phyloP scores from a whole-genome alignment of 2,113 vertebrate species.

The Dipodomys stephensi region DNA sequence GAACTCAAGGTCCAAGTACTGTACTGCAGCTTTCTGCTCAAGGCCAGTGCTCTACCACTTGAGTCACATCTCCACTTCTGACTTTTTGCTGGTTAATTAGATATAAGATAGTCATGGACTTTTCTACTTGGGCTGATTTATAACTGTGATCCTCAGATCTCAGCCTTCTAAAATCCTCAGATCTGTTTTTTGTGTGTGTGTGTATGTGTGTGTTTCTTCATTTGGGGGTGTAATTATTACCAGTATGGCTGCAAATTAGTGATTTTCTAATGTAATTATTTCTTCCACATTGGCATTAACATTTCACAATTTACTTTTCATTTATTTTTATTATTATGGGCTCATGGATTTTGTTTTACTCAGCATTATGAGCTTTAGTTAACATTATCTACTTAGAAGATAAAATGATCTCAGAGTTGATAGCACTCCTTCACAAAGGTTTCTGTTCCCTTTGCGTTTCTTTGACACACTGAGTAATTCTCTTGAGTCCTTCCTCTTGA shows the following conservation, averaged over 20 bases:
- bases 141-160: too few relatives aligned
- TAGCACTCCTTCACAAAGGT: not conserved
- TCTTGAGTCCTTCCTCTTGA: not conserved
- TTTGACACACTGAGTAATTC: not conserved
- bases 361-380: not conserved
- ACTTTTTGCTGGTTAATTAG: too few relatives aligned
- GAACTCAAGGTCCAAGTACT: too few relatives aligned
- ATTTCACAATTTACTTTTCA: not conserved
- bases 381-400: not conserved
- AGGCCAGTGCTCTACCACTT: too few relatives aligned
- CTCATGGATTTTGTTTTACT: not conserved
- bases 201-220: not conserved
- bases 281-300: not conserved
- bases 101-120: too few relatives aligned
- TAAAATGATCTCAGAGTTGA: constrained; percentile 1
- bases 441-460: not conserved
- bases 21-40: too few relatives aligned
- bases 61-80: too few relatives aligned
- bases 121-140: too few relatives aligned
- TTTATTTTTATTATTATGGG: not conserved
- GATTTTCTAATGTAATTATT: constrained; percentile 29
- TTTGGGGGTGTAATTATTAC: constrained; percentile 45
- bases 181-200: too few relatives aligned
- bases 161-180: too few relatives aligned
- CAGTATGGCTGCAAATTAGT: not conserved